Evolutionary conservation across 2,797 vertebrate genomes (phyloP), one percentile per base, ranked within the genome.

Genomic region (Allobates femoralis): DNA sequence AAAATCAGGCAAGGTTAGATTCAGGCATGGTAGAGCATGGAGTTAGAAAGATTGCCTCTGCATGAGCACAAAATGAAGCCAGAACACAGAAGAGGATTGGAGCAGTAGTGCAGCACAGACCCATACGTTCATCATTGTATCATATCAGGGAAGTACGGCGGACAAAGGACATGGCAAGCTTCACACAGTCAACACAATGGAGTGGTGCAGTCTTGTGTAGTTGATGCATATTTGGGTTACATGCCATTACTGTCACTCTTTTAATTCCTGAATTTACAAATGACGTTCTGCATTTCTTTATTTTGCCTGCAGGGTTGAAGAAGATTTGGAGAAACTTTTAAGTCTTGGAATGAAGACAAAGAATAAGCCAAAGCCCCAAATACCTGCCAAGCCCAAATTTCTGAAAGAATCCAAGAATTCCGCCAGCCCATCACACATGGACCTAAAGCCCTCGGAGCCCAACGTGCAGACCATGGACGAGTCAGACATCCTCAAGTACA

Each of bases 401-500:
- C 92, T 91, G 86, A 91, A 84, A 77, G 96, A 95, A 77, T 92
- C 94, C 21, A 81, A 16, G 0, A 32, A 74, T 0, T 77, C 89
- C 80, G 46, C 86, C 2, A 41, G 4, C 3, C 41, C 60, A 3
- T 28, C 66, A 30, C 41, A 7, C 37, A 21, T 19, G 21, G 77
- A 23, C 19, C 26, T 56, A 21, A 90, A 88, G 58, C 85, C 34
- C 34, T 86, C 89, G n/a, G 92, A 93, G 69, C 85, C 46, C 56
- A 93, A 81, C 66, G 90, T 93, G 76, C 93, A 95, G 89, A 85
- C 87, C 2, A 96, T 96, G 95, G 94, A 92, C 3, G 94, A 96
- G 90, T 90, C 93, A 81, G 96, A 96, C 86, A 96, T 96, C 90
- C 91, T 96, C 21, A 92, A 92, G 76, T 97, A 97, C 73, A 97